These are phyloP conservation scores for Sebastes kiyomatsui DNA, from an alignment of 2,797 vertebrate species.

Conservation along the genomic window DNA sequence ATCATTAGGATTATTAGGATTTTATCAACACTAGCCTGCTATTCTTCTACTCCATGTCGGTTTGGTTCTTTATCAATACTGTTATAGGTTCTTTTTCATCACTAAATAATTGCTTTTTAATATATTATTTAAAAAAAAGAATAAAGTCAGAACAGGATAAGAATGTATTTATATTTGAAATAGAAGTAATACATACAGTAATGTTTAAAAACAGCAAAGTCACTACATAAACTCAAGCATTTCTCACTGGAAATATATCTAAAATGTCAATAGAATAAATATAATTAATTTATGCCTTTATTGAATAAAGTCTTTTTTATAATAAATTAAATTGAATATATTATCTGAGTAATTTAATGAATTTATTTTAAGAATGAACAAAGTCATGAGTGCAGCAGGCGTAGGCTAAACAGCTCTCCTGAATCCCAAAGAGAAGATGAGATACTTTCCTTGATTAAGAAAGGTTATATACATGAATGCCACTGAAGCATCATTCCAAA, in stretches of 20 bases:
- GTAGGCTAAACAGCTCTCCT: neutral
- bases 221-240: neutral
- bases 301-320: neutral
- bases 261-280: neutral
- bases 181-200: neutral
- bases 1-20: neutral
- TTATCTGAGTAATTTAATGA: conserved; percentile 17
- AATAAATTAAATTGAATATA: neutral
- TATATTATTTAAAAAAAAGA: neutral
- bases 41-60: neutral
- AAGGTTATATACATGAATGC: neutral
- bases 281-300: neutral
- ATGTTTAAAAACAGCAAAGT: neutral
- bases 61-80: too few relatives aligned
- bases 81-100: too few relatives aligned
- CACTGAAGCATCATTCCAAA: neutral
- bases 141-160: neutral
- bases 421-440: neutral
- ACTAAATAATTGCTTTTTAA: neutral
- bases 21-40: neutral
- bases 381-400: neutral
- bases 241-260: too few relatives aligned
- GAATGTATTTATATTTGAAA: neutral
- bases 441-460: neutral
- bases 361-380: conserved; percentile 14